Conservation (phyloP, 1,140 invertebrate species). For the Maniola jurtina region DNA sequence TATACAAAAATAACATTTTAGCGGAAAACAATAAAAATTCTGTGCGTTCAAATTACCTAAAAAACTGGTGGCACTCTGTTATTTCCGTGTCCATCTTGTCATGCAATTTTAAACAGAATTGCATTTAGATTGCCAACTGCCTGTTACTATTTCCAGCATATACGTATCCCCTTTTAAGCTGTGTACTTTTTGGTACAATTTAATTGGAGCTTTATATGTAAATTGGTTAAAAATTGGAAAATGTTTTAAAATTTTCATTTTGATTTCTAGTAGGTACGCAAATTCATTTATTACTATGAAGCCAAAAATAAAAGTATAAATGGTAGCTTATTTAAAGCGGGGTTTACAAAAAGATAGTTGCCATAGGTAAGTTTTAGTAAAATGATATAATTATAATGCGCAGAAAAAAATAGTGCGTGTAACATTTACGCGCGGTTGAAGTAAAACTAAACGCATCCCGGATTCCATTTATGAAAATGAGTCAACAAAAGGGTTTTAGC, state of each 20-base stretch:
- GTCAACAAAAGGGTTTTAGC: too few relatives aligned
- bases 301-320: too few relatives aligned
- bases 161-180: background rate
- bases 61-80: constrained; percentile 4
- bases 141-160: constrained; percentile 1
- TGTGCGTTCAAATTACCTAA: constrained; percentile 3
- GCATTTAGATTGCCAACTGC: constrained; percentile 8
- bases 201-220: constrained; percentile 4
- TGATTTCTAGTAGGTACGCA: too few relatives aligned
- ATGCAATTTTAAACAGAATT: constrained; percentile 11
- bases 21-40: constrained; percentile 1
- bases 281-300: too few relatives aligned
- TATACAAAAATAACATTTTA: constrained; percentile 1
- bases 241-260: background rate
- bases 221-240: background rate
- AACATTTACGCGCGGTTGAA: too few relatives aligned
- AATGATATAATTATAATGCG: too few relatives aligned
- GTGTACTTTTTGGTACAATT: constrained; percentile 4
- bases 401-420: too few relatives aligned
- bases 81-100: constrained; percentile 4
- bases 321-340: too few relatives aligned
- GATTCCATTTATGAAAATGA: too few relatives aligned
- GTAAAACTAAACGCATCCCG: too few relatives aligned
- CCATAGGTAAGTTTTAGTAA: too few relatives aligned
- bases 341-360: too few relatives aligned